Conservation (phyloP, 2,113 vertebrate species). For the Zosterops borbonicus region DNA sequence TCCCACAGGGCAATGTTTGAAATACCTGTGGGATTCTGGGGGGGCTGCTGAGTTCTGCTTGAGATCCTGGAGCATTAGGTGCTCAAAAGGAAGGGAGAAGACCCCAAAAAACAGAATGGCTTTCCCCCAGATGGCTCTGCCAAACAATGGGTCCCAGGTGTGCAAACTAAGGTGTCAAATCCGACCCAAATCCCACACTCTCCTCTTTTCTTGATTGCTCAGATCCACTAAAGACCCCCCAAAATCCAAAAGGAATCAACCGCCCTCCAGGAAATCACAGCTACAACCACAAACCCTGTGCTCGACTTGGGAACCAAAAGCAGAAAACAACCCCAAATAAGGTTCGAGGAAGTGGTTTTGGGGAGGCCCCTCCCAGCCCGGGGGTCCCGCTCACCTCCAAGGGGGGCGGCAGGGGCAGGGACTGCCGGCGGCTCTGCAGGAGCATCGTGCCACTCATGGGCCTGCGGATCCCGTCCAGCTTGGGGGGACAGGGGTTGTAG, state of each 20-base stretch:
- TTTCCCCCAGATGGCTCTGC: neutral
- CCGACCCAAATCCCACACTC: rapidly evolving
- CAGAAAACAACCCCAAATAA: rapidly evolving
- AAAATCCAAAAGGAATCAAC: rapidly evolving
- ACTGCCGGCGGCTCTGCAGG: conserved; percentile 67
- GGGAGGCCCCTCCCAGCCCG: rapidly evolving
- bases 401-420: neutral
- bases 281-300: rapidly evolving
- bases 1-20: rapidly evolving
- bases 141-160: rapidly evolving
- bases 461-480: conserved; percentile 65
- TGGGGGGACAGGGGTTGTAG: conserved; percentile 74
- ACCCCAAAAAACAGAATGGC: neutral
- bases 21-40: rapidly evolving
- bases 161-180: neutral
- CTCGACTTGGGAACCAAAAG: rapidly evolving
- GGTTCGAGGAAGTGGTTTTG: rapidly evolving
- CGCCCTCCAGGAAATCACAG: neutral
- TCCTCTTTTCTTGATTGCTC: rapidly evolving
- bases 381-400: conserved; percentile 49
- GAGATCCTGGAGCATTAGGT: neutral
- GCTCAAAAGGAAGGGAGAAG: neutral
- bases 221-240: rapidly evolving
- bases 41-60: neutral
- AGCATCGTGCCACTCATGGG: conserved; percentile 62